These are phyloP conservation scores for Luperina testacea DNA, from an alignment of 2,888 invertebrate species.

Conservation along the genomic window DNA sequence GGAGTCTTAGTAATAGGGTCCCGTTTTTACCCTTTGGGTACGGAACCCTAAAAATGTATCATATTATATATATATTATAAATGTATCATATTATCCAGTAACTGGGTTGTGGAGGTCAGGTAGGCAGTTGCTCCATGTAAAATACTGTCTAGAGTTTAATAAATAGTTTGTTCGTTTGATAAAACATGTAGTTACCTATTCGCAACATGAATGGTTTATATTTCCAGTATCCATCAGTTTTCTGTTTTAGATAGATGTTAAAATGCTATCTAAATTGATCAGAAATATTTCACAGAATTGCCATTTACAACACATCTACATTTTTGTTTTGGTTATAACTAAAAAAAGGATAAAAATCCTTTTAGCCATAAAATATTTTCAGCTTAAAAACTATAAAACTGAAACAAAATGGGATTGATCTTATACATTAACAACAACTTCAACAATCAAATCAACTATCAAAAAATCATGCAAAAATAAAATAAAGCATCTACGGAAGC, in stretches of 20 bases:
- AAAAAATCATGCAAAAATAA: background rate
- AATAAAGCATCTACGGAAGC: background rate
- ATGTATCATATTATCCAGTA: too few species aligned
- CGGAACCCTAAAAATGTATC: too few species aligned
- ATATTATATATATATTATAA: too few species aligned
- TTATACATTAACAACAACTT: background rate
- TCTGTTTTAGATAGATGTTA: background rate
- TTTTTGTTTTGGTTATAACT: background rate
- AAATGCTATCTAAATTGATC: background rate
- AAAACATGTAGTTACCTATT: background rate
- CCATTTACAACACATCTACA: background rate
- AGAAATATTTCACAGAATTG: background rate
- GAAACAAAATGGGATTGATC: background rate
- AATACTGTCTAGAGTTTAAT: background rate
- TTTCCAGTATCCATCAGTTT: background rate
- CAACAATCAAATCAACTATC: too few species aligned
- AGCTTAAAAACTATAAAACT: background rate
- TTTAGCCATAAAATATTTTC: background rate
- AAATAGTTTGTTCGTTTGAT: background rate
- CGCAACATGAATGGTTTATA: background rate
- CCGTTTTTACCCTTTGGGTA: too few species aligned
- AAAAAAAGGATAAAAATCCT: background rate
- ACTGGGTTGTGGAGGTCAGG: too few species aligned
- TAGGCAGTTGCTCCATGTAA: too few species aligned
- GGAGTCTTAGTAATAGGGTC: too few species aligned